Percentiles rank a stretch among this genome's conserved stretches.
Evolutionary conservation across 2,113 vertebrate genomes (phyloP).

Genomic region (Peromyscus polionotus): DNA sequence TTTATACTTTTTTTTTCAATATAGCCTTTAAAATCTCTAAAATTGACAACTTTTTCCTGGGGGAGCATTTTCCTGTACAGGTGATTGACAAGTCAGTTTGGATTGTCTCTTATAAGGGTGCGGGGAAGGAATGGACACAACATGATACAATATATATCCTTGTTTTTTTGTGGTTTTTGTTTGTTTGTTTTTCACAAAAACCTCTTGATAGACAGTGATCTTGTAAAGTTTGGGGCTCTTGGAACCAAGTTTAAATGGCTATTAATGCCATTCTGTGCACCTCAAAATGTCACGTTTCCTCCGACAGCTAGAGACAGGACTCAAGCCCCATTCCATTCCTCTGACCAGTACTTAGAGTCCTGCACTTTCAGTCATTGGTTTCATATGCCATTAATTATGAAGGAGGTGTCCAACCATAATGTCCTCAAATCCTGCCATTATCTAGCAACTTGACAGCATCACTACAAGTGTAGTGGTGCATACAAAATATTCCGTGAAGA

Average conservation of each 20-base stretch:
- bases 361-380: neutral
- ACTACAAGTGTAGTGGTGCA: neutral
- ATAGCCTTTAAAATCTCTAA: neutral
- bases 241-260: neutral
- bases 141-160: neutral
- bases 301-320: neutral
- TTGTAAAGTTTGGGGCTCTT: neutral
- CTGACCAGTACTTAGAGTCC: neutral
- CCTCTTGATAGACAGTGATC: neutral
- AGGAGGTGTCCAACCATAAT: neutral
- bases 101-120: neutral
- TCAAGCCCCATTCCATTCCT: neutral
- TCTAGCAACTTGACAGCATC: neutral
- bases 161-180: no score
- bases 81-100: neutral
- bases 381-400: neutral
- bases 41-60: neutral
- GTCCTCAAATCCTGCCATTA: neutral
- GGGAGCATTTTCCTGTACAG: neutral
- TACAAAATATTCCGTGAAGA: neutral
- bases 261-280: neutral
- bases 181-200: neutral
- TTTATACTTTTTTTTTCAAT: neutral
- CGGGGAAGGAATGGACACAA: neutral
- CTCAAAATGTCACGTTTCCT: neutral